Conservation (phyloP, 2,113 vertebrate species). For the Clinocottus analis region DNA sequence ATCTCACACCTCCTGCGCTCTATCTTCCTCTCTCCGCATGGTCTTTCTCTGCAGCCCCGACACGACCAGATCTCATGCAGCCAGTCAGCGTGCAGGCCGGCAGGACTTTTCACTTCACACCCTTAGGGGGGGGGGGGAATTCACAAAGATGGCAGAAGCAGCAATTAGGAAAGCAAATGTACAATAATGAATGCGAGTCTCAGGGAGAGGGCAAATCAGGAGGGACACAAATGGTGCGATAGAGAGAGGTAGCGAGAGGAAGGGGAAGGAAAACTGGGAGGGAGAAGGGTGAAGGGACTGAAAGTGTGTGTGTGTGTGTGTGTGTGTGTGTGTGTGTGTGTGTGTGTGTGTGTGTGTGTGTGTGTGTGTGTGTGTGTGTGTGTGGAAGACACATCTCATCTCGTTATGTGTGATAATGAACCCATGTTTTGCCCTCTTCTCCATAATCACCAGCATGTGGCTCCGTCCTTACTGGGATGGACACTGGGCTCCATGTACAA, state of each 20-base stretch:
- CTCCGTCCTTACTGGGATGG: slow-evolving; percentile 48
- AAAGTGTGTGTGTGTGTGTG: slow-evolving; percentile 34
- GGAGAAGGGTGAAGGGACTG: slow-evolving; percentile 8
- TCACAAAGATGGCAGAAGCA: slow-evolving; percentile 30
- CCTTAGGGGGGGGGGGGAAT: neutral
- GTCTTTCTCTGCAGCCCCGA: neutral
- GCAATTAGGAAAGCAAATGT: slow-evolving; percentile 46
- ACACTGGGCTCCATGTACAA: slow-evolving; percentile 26
- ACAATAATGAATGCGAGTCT: slow-evolving; percentile 17
- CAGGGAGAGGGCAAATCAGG: slow-evolving; percentile 7
- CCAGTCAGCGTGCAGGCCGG: neutral
- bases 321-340: slow-evolving; percentile 27
- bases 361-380: slow-evolving; percentile 26
- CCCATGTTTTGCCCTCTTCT: slow-evolving; percentile 30
- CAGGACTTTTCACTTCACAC: neutral
- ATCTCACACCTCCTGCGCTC: slow-evolving; percentile 10
- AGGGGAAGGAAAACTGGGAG: neutral
- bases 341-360: slow-evolving; percentile 28
- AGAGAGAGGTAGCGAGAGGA: neutral
- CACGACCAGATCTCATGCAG: neutral
- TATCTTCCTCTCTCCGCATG: neutral
- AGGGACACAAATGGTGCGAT: neutral
- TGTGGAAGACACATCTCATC: slow-evolving; percentile 34
- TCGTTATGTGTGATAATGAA: slow-evolving; percentile 65
- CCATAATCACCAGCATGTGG: slow-evolving; percentile 49